Base-by-base conservation (phyloP, 2,797 vertebrate genomes). In the Yasuhikotakia modesta region DNA sequence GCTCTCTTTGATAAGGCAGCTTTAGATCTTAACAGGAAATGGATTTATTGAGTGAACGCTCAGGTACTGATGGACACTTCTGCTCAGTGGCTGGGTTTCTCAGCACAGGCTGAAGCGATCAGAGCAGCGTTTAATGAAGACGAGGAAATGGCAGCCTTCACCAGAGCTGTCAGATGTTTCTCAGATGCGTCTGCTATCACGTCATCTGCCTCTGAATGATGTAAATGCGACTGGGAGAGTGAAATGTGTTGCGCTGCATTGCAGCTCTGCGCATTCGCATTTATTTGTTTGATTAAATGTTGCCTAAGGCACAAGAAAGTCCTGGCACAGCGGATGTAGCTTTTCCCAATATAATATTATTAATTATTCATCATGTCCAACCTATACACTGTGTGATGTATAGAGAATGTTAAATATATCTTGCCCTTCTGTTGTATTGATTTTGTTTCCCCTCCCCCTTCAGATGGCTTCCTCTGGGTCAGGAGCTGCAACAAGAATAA, bases 361-460 rank as follows among this genome's bases (percentile, higher is more conserved):
- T 85, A 89, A 93, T 92, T 81, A 91, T 91, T 90, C 82, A 92
- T 86, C 68, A 64, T 67, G 7, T 19, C 79, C 67, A 53, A 83
- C 83, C 70, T 80, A 70, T 68, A 57, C 81, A 58, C 55, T 58
- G 57, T 17, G 70, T 77, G 83, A 82, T 86, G 76, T 82, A 90
- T 71, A 82, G 74, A 84, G 87, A 84, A 87, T 90, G 90, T 88
- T 87, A 91, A 90, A 87, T 50, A 85, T 82, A 84, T 82, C 81
- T 83, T 81, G 39, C 80, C 82, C 48, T 84, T 88, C 79, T 1
- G 86, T 88, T 71, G 86, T 86, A 89, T 87, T 86, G 82, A 89
- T 90, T 79, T 69, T 71, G 67, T 63, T 86, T 27, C 83, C 82
- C 75, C 71, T 46, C 1, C 12, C 79, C 35, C 65, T 67, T n/a